Evolutionary conservation across 2,113 vertebrate genomes (phyloP).

Genomic region (Antigone vipio): DNA sequence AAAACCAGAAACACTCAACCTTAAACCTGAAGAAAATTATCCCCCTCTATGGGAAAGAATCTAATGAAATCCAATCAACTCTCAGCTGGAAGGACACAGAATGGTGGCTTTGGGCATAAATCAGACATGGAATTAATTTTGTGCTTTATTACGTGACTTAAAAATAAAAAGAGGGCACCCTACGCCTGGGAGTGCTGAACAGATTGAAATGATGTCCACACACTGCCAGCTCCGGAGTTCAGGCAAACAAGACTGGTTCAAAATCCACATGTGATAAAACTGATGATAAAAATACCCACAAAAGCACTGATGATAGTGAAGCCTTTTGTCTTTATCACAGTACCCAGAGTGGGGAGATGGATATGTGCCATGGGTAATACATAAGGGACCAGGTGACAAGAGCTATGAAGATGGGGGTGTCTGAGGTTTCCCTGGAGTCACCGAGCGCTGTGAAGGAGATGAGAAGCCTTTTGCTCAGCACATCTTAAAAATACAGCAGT

Average conservation of each 20-base stretch:
- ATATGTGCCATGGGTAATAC: rapidly evolving
- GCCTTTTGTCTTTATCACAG: background rate
- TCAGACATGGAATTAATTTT: slow-evolving; percentile 61
- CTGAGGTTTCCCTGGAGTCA: background rate
- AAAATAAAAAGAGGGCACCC: slow-evolving; percentile 49
- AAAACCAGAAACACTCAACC: background rate
- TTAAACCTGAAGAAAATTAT: slow-evolving; percentile 25
- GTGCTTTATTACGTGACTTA: slow-evolving; percentile 53
- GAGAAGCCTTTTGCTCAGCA: background rate
- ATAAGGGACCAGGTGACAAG: background rate
- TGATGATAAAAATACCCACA: background rate
- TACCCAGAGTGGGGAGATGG: background rate
- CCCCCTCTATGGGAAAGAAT: slow-evolving; percentile 36
- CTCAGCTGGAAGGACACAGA: slow-evolving; percentile 45
- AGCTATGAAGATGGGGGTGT: background rate
- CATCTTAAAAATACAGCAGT: background rate
- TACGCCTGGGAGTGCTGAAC: slow-evolving; percentile 21
- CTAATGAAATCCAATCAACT: slow-evolving; percentile 62
- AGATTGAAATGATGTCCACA: slow-evolving; percentile 33
- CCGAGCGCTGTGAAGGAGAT: background rate
- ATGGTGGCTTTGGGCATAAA: slow-evolving; percentile 63
- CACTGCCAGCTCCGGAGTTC: background rate
- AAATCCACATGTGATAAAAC: background rate
- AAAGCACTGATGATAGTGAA: background rate
- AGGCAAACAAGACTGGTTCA: background rate